Conservation (phyloP, 2,888 invertebrate genomes). For the Scrobipalpa atriplicella region DNA sequence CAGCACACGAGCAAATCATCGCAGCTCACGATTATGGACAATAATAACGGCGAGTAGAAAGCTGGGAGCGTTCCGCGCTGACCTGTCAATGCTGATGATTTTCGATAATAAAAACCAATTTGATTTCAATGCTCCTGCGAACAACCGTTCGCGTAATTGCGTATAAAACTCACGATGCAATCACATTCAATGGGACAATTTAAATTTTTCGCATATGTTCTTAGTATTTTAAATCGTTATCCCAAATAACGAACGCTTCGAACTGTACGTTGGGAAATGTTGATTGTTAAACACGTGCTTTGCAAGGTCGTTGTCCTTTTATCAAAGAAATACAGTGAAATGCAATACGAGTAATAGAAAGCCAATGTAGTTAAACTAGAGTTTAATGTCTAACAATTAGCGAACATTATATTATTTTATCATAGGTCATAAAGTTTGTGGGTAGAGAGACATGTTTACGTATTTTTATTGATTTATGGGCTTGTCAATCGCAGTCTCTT, state of each 20-base stretch:
- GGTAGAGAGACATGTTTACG: slow-evolving; percentile 5
- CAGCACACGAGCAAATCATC: slow-evolving; percentile 27
- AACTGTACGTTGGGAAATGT: background rate
- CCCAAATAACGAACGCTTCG: background rate
- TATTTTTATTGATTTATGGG: slow-evolving; percentile 22
- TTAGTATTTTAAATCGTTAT: background rate
- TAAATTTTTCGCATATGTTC: background rate
- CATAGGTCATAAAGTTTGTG: slow-evolving; percentile 5
- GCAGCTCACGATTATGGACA: slow-evolving; percentile 39
- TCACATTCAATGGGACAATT: slow-evolving; percentile 13
- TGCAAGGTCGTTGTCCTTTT: background rate
- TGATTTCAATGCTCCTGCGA: slow-evolving; percentile 38
- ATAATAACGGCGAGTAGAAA: slow-evolving; percentile 50
- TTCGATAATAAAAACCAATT: slow-evolving; percentile 47
- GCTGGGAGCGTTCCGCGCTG: slow-evolving; percentile 41
- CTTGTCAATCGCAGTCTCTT: slow-evolving; percentile 24
- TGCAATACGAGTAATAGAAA: background rate
- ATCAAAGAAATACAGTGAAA: background rate
- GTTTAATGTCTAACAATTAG: slow-evolving; percentile 9
- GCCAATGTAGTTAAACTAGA: background rate
- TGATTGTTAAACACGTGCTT: background rate
- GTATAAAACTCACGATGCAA: slow-evolving; percentile 31
- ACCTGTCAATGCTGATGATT: slow-evolving; percentile 39
- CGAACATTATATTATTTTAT: background rate
- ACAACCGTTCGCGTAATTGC: slow-evolving; percentile 38